Base-by-base conservation (phyloP, 2,797 vertebrate species). In the Sternotherus odoratus region DNA sequence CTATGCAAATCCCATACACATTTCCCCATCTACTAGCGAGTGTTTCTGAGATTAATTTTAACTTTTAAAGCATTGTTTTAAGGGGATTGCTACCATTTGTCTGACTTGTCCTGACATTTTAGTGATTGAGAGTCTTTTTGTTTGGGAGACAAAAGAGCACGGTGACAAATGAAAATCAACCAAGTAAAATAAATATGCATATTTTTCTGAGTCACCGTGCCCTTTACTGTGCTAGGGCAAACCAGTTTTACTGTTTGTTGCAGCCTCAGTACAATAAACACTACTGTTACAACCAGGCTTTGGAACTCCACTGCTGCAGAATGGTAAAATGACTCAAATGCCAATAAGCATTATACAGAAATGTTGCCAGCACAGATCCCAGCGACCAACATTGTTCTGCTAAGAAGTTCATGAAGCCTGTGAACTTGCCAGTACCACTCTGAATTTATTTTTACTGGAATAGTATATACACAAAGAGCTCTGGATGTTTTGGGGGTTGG, bases 51-150 rank as follows among this genome's bases (percentile, higher is more conserved):
- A 93, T 86, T 89, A 95, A 85, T 83, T 95, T 94, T 94, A 93
- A 95, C 93, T 96, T 97, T 88, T 86, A 86, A 97, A 96, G 72
- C 78, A 74, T 2, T 87, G 9, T 95, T 96, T 93, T 30, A 1
- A n/a, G 86, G 26, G 77, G 85, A 75, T 92, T 93, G 33, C 39
- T 95, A 86, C 84, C 90, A 77, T 89, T 97, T 95, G 72, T 94
- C 88, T 95, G 82, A 83, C 75, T 95, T 89, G 46, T 93, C 87
- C 78, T 97, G 97, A 94, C 97, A 97, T 97, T 97, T 97, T 83
- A 93, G 84, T 46, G 5, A 91, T n/a, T 80, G 87, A 90, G 86
- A 72, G 63, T 95, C 75, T 85, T 97, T 97, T 94, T 95, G 91
- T 95, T 94, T 91, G 5, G 6, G 79, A 95, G 85, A 93, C 82